Percentiles rank a stretch among this genome's conserved stretches.
Conservation (phyloP, 2,113 vertebrate genomes). For the Hemibagrus wyckioides region DNA sequence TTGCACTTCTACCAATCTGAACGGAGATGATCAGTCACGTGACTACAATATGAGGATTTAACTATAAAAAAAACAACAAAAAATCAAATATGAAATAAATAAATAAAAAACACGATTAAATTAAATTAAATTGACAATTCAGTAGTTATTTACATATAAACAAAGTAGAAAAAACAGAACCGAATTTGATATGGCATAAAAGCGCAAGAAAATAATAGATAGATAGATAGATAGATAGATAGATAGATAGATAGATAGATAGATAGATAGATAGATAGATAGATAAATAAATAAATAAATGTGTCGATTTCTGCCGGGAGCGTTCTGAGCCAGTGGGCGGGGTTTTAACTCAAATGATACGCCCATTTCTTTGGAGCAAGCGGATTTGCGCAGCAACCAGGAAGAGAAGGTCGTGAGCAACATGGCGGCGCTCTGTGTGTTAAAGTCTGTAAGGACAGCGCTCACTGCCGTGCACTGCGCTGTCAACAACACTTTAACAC, state of each 20-base stretch:
- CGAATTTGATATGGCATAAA: neutral
- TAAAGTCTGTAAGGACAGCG: constrained; percentile 56
- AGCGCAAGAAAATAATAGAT: neutral
- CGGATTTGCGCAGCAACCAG: constrained; percentile 19
- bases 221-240: too few relatives aligned
- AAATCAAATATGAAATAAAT: neutral
- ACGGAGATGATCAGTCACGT: neutral
- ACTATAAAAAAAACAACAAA: neutral
- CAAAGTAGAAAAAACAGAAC: too few relatives aligned
- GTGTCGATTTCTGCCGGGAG: neutral
- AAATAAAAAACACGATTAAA: too few relatives aligned
- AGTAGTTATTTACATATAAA: too few relatives aligned
- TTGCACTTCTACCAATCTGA: neutral
- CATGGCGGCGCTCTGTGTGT: constrained; percentile 67
- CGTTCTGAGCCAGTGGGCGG: neutral
- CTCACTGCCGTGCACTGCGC: constrained; percentile 28
- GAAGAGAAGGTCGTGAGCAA: constrained; percentile 58
- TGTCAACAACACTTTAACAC: neutral
- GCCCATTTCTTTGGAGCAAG: neutral
- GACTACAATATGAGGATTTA: neutral
- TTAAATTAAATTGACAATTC: too few relatives aligned
- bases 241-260: too few relatives aligned
- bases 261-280: too few relatives aligned
- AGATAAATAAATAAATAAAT: neutral
- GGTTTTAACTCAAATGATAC: neutral